Evolutionary conservation across 2,888 invertebrate genomes (phyloP), one percentile per base, ranked within the genome.

Genomic region (Lasioglossum oenotherae): DNA sequence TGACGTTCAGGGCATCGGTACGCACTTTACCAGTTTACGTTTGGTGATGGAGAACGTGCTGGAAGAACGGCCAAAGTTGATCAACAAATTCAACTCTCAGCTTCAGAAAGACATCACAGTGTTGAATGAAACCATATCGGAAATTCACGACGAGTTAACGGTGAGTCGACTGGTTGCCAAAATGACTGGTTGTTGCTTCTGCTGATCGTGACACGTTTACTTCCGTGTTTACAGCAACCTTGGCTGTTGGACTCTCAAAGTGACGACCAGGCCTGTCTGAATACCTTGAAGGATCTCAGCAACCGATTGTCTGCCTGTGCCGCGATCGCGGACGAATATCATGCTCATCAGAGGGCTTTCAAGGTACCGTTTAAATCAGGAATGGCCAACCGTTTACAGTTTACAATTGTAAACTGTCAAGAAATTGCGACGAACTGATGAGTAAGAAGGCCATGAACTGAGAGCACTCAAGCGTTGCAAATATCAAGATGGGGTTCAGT

Each of bases 271-370:
- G 96, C 96, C 90, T 98, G 97, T 4, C 95, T 96, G 85, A 96
- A 96, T 46, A 96, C 96, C 14, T 95, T 99, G 8, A 96, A 96
- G 10, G 96, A 96, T 2, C 95, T 98, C 0, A 95, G 96, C 83
- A 96, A 96, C 2, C 96, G 96, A 86, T 96, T 99, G 38, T 95
- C 95, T 23, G 96, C 95, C 0, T 97, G 97, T 86, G 96, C 97
- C 78, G 96, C 96, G n/a, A 96, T 96, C 82, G 98, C 98, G 0
- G 97, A 96, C 80, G 97, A 98, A 92, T 98, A 97, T 93, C 97
- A 97, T 87, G 96, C 96, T 0, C 97, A 98, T 95, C 98, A 99
- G 95, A 98, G 98, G 94, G 97, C 97, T 93, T 98, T 98, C 92
- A 97, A 97, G 96, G 98, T 98, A 95, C 16, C 10, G 8, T 67